Conservation (phyloP, 2,888 invertebrate genomes). For the Eueremaeus valkanovi region DNA sequence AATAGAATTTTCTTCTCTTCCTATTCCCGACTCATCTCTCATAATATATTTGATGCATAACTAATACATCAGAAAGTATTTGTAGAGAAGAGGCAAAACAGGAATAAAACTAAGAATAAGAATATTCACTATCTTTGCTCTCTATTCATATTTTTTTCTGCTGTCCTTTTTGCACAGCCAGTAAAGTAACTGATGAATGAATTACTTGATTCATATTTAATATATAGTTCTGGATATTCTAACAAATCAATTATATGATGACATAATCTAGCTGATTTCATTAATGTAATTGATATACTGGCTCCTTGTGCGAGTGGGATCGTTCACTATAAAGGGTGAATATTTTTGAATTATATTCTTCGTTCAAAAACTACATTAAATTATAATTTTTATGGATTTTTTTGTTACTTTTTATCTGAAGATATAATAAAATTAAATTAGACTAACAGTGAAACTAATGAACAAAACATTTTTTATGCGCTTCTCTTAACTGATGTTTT, state of each 20-base stretch:
- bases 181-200: background rate
- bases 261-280: background rate
- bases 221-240: background rate
- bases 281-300: background rate
- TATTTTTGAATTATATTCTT: too few species aligned
- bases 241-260: background rate
- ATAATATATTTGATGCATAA: background rate
- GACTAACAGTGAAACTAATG: background rate
- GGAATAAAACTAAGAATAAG: too few species aligned
- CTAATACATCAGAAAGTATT: background rate
- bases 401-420: background rate
- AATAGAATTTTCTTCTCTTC: background rate
- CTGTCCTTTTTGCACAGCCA: too few species aligned
- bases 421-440: background rate
- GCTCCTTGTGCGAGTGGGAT: background rate
- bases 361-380: background rate
- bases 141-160: background rate
- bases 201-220: background rate
- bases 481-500: too few species aligned
- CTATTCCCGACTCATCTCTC: too few species aligned
- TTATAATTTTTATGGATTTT: background rate
- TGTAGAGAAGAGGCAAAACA: background rate
- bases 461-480: too few species aligned
- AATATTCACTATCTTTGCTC: background rate
- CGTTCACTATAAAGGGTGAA: too few species aligned